phyloP scores from a whole-genome alignment of 30 jellyfish, hydroid and myxozoan genomes.

The Aurelia coerulea region DNA sequence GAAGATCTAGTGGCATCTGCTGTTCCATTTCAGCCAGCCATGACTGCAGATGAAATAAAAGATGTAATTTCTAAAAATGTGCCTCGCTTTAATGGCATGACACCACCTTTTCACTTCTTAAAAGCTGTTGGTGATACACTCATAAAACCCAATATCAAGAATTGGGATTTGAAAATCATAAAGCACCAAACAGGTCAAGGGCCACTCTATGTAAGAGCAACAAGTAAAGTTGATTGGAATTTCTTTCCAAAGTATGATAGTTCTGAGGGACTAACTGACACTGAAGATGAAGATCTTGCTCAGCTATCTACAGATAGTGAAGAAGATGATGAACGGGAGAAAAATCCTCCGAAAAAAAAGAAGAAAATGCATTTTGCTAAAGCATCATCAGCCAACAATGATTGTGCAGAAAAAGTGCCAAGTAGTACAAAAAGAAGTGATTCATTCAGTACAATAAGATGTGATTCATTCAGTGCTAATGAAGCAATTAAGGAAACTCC shows the following conservation, averaged over 20 bases:
- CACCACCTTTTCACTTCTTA: not conserved
- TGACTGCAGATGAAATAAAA: not conserved
- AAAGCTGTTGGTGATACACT: slow-evolving; percentile 18
- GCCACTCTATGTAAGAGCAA: slow-evolving; percentile 10
- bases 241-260: slow-evolving; percentile 2
- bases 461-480: too few species aligned
- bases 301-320: not conserved
- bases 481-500: too few species aligned
- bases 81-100: not conserved
- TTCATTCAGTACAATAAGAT: too few species aligned
- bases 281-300: slow-evolving; percentile 4
- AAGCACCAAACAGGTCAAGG: slow-evolving; percentile 18
- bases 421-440: too few species aligned
- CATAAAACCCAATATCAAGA: not conserved
- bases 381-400: too few species aligned
- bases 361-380: too few species aligned
- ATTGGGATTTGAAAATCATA: not conserved
- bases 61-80: not conserved
- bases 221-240: slow-evolving; percentile 1
- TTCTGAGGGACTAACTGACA: not conserved
- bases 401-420: too few species aligned
- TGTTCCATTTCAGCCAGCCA: not conserved
- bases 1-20: not conserved
- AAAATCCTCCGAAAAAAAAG: too few species aligned
- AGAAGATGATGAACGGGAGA: too few species aligned